Evolutionary conservation across 2,113 vertebrate species (phyloP), one percentile per base, ranked within the genome.

Genomic region (Proterorhinus semilunaris): DNA sequence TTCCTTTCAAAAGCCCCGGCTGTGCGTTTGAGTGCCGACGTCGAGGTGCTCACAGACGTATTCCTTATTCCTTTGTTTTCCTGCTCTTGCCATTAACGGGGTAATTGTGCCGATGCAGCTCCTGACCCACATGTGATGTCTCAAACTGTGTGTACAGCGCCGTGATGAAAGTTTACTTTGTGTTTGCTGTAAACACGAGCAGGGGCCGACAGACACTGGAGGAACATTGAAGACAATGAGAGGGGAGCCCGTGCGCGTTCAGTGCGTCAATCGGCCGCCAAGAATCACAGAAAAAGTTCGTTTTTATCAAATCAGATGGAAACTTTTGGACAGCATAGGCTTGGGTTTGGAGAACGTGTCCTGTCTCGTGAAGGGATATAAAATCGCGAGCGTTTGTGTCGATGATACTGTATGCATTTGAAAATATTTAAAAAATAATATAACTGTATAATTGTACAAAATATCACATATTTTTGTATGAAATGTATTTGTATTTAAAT

Each of bases 41-140:
- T 79, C 72, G 82, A 85, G 84, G 85, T 90, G 82, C 68, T 78
- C 62, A 58, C 52, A 58, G 53, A 72, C 43, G 74, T 75, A 67
- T 91, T 88, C 88, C 77, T 80, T 87, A 75, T 90, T 86, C 79
- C 77, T 90, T 89, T 90, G 87, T 90, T 88, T 90, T 78, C 27
- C 66, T n/a, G 7, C 66, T 62, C 48, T 48, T 59, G 59, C 69
- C 87, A 88, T 89, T 89, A 92, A 74, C 64, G 57, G 27, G 73
- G 88, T 91, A 89, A 91, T 89, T 89, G 89, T 88, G 85, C 80
- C 77, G 82, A 89, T 74, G 74, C 86, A 85, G 87, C 81, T 65
- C 69, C 78, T 83, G 84, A 85, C 88, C 80, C 84, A 82, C 53
- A 84, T 88, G 74, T 85, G 82, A 82, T 84, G 72, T 75, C 78